A percentile compares a stretch with the other conserved stretches of the same genome.
Conservation (phyloP, 2,888 invertebrate species). For the Yponomeuta malinellus region DNA sequence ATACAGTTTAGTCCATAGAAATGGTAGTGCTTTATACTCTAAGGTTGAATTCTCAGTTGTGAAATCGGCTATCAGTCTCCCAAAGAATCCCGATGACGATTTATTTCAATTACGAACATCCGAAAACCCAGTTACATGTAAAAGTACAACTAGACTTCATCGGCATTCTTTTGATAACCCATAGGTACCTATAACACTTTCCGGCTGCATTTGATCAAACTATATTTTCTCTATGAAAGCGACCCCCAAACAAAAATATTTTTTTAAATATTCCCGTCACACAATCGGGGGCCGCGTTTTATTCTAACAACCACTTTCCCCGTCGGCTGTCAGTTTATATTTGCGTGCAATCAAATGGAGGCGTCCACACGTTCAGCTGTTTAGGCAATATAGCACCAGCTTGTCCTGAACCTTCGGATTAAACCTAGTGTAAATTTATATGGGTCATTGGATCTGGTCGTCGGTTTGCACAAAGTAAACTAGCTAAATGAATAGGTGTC, state of each 20-base stretch:
- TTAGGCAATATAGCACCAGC: conserved; percentile 29
- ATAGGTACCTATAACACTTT: not conserved
- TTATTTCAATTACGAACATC: too few species aligned
- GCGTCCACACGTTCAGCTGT: conserved; percentile 41
- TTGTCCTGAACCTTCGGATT: not conserved
- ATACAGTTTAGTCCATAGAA: too few species aligned
- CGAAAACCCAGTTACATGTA: too few species aligned
- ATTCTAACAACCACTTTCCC: conserved; percentile 64
- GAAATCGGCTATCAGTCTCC: too few species aligned
- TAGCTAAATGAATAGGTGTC: conserved; percentile 67
- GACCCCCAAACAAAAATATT: not conserved
- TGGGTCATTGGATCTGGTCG: conserved; percentile 25
- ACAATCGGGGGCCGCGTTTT: conserved; percentile 45
- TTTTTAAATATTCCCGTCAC: conserved; percentile 64
- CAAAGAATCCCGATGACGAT: too few species aligned
- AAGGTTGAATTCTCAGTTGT: too few species aligned
- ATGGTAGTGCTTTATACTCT: too few species aligned
- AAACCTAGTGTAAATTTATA: conserved; percentile 16
- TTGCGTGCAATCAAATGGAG: conserved; percentile 64
- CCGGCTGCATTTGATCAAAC: not conserved
- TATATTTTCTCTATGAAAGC: not conserved
- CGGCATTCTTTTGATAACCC: too few species aligned
- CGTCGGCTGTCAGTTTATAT: conserved; percentile 65
- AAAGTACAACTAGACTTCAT: too few species aligned
- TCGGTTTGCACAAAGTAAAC: conserved; percentile 39